Percentiles rank a stretch among this genome's conserved stretches.
Conservation (phyloP, 2,113 vertebrate genomes). For the Micronisus gabar region DNA sequence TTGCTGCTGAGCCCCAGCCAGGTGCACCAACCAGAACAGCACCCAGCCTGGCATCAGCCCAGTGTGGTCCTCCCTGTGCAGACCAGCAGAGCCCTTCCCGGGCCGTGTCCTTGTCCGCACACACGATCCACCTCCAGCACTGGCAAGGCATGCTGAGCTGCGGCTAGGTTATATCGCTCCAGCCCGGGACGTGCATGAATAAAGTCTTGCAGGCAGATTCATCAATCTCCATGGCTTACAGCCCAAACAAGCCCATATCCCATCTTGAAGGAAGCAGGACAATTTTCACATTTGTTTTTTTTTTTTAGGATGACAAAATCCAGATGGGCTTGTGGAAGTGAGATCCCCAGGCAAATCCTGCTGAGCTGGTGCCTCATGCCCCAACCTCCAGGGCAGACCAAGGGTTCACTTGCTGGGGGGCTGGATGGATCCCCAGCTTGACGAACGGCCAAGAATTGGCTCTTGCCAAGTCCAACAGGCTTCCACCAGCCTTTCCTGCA, state of each 20-base stretch:
- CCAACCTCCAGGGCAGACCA: not conserved
- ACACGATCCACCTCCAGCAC: too few relatives aligned
- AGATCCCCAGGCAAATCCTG: not conserved
- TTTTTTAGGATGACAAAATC: not conserved
- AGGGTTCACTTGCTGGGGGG: not conserved
- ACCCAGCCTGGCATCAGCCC: not conserved
- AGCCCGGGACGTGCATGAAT: not conserved
- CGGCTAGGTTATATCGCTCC: not conserved
- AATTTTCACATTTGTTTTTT: not conserved
- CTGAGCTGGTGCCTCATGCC: not conserved
- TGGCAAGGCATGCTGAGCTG: not conserved
- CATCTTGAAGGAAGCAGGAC: not conserved
- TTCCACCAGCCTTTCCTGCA: not conserved
- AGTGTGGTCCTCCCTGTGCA: too few relatives aligned
- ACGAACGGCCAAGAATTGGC: not conserved
- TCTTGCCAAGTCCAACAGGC: not conserved
- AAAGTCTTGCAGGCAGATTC: not conserved
- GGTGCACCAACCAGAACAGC: not conserved
- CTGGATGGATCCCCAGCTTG: not conserved
- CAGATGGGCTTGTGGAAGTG: not conserved
- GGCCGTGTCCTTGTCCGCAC: not conserved
- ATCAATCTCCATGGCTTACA: not conserved
- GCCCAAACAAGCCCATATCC: not conserved
- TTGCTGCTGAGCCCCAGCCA: not conserved
- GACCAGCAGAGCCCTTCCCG: rapidly evolving